Base-by-base conservation (phyloP, 2,113 vertebrate genomes). In the Trogon surrucura region DNA sequence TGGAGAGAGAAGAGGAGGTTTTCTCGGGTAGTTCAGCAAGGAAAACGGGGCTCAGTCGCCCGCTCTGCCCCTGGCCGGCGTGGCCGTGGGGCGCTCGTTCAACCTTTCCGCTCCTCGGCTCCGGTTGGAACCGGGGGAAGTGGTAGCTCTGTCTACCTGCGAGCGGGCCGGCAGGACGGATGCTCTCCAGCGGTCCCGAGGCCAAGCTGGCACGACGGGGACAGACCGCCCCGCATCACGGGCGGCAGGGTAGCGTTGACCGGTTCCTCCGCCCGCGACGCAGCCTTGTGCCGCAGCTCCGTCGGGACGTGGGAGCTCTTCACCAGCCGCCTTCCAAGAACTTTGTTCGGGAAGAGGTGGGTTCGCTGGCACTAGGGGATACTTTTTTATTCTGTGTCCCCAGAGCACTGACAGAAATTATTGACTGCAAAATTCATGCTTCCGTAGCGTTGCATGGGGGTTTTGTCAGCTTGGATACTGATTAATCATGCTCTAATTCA, bases 401-500 rank as follows among this genome's bases (percentile, higher is more conserved):
- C 44, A 36, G 73, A 48, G 69, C 11, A 0, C 69, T 4, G 16
- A 38, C 1, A 87, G 87, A 71, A 80, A 47, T 74, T 67, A 67
- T 5, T 34, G 82, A 41, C 70, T 30, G 0, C 69, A 13, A 51
- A 53, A 30, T 26, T 51, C 60, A 1, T 51, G n/a, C 93, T 80
- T 51, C 73, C 60, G 16, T 41, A 5, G 9, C 22, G 0, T 85
- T 26, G 36, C 69, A 16, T 0, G 57, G 70, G 58, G 58, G 23
- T 4, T 11, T 60, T n/a, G 19, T 64, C 38, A 64, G 70, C 48
- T 10, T 79, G 86, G 85, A 18, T 85, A 2, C 70, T 92, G 89
- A 92, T 95, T 93, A 95, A 94, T 85, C 88, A 82, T 91, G 85
- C 93, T 91, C 91, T 56, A 88, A 79, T 91, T 96, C 38, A 95